Evolutionary conservation across 1,140 invertebrate genomes (phyloP), one percentile per base, ranked within the genome.

Genomic region (Drosophila navojoa): DNA sequence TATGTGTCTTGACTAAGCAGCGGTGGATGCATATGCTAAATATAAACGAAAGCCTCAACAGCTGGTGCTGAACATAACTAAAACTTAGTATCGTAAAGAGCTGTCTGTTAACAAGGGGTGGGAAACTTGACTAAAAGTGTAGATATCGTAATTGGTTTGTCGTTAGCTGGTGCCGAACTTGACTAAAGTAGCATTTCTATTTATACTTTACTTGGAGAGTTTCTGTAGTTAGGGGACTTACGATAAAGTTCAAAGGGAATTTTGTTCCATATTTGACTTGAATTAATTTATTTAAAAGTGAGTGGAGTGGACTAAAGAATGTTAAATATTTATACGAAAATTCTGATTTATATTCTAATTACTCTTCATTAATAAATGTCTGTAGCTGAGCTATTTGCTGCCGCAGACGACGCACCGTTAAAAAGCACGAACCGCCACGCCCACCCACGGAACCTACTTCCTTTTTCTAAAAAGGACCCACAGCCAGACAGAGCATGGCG

Each of bases 371-470:
- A 16, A 9, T 0, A 15, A 45, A 16, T 16, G 42, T 45, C 42
- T 16, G 42, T 6, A 16, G 16, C n/a, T 44, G 13, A n/a, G 42
- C 13, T 16, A 44, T 44, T 44, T n/a, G n/a, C 15, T 44, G 15
- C 5, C n/a, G 4, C 42, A 44, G 42, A 44, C 15, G 6, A 1
- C 5, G 27, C 27, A 32, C 4, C 42, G 42, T 45, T n/a, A 52
- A 15, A 45, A 29, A 27, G 27, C 16, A 6, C 29, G 11, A 9
- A 11, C 40, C 32, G 10, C 62, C 22, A 42, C 15, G 15, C 29
- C 47, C 68, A 13, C 45, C 45, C n/a, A 27, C 55, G 71, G 82
- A 76, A 79, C 82, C 82, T 89, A 87, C 76, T 87, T 87, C 82
- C 82, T 87, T 87, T 86, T 82, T 58, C 73, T 53, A 69, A 11